Conservation (phyloP, 1,140 invertebrate species). For the Chrysopa pallens region DNA sequence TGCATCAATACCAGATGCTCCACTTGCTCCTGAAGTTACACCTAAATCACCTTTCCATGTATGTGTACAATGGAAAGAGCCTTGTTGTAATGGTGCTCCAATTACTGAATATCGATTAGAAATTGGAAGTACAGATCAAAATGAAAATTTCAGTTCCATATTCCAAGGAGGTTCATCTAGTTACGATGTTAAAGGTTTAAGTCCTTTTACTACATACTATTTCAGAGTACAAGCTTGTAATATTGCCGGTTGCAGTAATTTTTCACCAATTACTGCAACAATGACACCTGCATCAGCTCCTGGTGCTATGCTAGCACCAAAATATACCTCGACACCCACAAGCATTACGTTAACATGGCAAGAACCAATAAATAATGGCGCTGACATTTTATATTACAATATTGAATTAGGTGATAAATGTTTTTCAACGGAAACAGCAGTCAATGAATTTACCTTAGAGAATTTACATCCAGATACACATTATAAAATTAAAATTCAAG, state of each 20-base stretch:
- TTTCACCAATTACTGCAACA: conserved; percentile 42
- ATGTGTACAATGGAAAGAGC: conserved; percentile 56
- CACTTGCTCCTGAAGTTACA: conserved; percentile 30
- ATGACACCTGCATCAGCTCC: conserved; percentile 56
- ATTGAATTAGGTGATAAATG: conserved; percentile 49
- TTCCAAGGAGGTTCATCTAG: conserved; percentile 34
- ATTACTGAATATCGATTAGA: conserved; percentile 63
- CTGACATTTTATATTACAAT: conserved; percentile 53
- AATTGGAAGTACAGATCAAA: conserved; percentile 34
- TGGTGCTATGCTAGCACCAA: conserved; percentile 39
- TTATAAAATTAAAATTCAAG: conserved; percentile 60
- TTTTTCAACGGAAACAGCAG: conserved; percentile 33
- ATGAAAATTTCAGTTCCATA: conserved; percentile 27
- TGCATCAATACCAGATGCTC: conserved; percentile 56
- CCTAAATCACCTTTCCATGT: conserved; percentile 44
- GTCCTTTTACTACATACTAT: conserved; percentile 57
- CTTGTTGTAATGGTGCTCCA: conserved; percentile 54
- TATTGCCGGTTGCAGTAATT: conserved; percentile 49
- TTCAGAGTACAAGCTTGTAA: conserved; percentile 65
- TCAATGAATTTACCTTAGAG: conserved; percentile 28
- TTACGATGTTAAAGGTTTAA: conserved; percentile 46
- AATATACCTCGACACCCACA: conserved; percentile 39
- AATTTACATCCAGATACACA: conserved; percentile 32
- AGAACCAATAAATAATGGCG: conserved; percentile 48
- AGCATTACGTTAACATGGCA: conserved; percentile 52